Evolutionary conservation across 2,797 vertebrate genomes (phyloP), one percentile per base, ranked within the genome.

Genomic region (Paramormyrops hopkinsi): DNA sequence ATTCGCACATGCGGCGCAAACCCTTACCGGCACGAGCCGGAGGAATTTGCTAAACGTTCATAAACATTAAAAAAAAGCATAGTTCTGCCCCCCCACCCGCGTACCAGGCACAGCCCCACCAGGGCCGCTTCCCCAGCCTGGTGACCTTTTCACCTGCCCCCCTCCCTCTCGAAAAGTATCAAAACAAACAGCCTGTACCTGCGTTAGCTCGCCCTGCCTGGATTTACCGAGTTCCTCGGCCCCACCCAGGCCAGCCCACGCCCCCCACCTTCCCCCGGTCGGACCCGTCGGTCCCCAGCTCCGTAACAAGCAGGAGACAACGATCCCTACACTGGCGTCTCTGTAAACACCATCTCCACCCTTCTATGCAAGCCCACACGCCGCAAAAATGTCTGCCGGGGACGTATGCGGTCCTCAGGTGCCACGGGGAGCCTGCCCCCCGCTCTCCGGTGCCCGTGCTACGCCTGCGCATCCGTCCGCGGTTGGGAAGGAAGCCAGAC

Each of bases 391-490:
- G 84, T 50, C 76, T 88, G 50, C 56, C 44, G 89, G 89, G 82
- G 91, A 90, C 92, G 88, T 46, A 91, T 92, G 91, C 82, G 93
- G 88, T 88, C 90, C 88, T 85, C 90, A 92, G 92, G 93, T 90
- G 59, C 89, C 92, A 76, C 11, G 0, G 54, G 33, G 53, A 3
- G 29, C 25, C 88, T n/a, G 50, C 37, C 9, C 12, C 46, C 51
- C 33, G 19, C 37, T 4, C 79, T 46, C 37, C 90, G 95, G 17
- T 93, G 94, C 94, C 94, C 93, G 91, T 89, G 90, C 89, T 93
- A 93, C 92, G 87, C 90, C 95, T 94, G 91, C 92, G 93, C 95
- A 94, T 93, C 92, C 92, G 92, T 92, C 25, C 9, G 53, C 12
- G 4, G 7, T 69, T 33, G 59, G 82, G 82, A 86, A 51, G 90